phyloP scores from a whole-genome alignment of 2,888 invertebrate genomes.

The Aethes cnicana region DNA sequence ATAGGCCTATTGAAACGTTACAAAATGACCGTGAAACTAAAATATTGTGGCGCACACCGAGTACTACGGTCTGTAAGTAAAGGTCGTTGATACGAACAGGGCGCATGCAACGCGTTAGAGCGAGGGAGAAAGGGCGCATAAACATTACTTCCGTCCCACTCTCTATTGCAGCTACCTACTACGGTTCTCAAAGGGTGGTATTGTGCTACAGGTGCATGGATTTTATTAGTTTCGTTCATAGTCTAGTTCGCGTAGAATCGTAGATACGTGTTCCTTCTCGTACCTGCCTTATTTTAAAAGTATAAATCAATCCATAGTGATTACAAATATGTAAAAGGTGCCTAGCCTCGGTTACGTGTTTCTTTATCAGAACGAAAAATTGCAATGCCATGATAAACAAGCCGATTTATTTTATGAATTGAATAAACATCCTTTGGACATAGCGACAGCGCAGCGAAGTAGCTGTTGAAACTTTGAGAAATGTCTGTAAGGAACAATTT shows the following conservation, averaged over 20 bases:
- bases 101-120: constrained; percentile 57
- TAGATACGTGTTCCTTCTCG: not conserved
- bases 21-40: constrained; percentile 76
- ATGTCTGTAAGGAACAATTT: constrained; percentile 33
- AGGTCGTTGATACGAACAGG: constrained; percentile 74
- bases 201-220: constrained; percentile 26
- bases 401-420: too few species aligned
- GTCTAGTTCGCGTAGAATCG: constrained; percentile 1
- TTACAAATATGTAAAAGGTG: too few species aligned
- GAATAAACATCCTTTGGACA: not conserved
- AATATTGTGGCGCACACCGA: constrained; percentile 59
- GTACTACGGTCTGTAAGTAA: constrained; percentile 61
- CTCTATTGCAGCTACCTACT: constrained; percentile 43
- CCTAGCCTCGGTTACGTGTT: too few species aligned
- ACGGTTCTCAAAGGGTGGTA: constrained; percentile 48
- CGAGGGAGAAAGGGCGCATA: constrained; percentile 61
- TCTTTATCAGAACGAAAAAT: too few species aligned
- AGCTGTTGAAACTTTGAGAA: constrained; percentile 44
- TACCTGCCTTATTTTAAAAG: not conserved
- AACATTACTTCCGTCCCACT: constrained; percentile 61
- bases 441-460: not conserved
- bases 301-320: not conserved
- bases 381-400: too few species aligned
- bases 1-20: constrained; percentile 67
- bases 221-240: constrained; percentile 9